These are phyloP conservation scores for Limnothrissa miodon DNA, from an alignment of 2,113 vertebrate genomes.

Conservation along the genomic window DNA sequence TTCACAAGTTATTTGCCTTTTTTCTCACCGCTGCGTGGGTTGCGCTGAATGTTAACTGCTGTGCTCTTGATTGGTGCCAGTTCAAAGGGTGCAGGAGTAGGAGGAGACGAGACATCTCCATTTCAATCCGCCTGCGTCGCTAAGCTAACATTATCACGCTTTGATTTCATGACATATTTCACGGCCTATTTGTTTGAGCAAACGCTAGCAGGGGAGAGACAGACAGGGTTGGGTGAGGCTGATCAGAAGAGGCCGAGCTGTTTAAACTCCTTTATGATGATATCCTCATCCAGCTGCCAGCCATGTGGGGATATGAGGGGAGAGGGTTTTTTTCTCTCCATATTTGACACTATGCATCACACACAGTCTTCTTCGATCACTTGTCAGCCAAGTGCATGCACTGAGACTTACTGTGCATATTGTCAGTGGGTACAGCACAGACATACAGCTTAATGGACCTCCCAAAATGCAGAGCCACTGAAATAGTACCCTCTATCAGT, in stretches of 20 bases:
- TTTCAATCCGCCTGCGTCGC: constrained; percentile 26
- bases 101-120: constrained; percentile 12
- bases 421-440: background rate
- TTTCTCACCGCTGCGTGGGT: background rate
- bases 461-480: background rate
- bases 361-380: background rate
- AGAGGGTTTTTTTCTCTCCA: background rate
- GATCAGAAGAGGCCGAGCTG: constrained; percentile 33
- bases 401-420: background rate
- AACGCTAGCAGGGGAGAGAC: constrained; percentile 30
- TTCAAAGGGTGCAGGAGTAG: constrained; percentile 8
- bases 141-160: constrained; percentile 33
- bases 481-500: background rate
- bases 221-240: constrained; percentile 40
- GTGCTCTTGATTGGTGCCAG: background rate
- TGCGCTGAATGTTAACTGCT: background rate
- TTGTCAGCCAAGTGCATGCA: background rate
- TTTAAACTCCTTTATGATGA: constrained; percentile 23
- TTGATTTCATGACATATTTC: constrained; percentile 45
- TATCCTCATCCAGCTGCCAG: constrained; percentile 15
- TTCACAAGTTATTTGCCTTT: background rate
- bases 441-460: background rate
- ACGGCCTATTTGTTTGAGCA: constrained; percentile 34
- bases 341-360: background rate
- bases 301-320: background rate